These are phyloP conservation scores for Helicoverpa armigera DNA, from an alignment of 1,140 invertebrate species.

Conservation along the genomic window DNA sequence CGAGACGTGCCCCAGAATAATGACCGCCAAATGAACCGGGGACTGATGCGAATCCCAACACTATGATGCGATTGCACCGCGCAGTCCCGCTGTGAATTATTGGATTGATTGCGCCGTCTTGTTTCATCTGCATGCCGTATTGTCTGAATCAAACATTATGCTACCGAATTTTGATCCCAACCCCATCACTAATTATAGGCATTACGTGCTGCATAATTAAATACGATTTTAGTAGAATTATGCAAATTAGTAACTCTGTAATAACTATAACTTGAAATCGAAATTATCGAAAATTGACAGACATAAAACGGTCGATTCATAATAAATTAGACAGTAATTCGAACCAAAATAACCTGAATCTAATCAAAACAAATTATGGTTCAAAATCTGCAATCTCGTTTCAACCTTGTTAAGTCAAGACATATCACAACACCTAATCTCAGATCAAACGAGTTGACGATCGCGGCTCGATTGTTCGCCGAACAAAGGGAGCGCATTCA, in stretches of 20 bases:
- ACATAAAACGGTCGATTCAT: neutral
- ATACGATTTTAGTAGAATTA: neutral
- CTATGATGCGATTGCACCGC: conserved; percentile 59
- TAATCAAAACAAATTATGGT: conserved; percentile 24
- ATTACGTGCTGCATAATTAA: neutral
- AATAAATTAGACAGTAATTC: neutral
- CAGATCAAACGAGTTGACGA: conserved; percentile 26
- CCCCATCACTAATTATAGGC: neutral
- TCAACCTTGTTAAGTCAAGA: conserved; percentile 28
- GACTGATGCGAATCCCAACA: conserved; percentile 65
- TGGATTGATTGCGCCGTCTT: conserved; percentile 47
- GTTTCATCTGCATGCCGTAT: conserved; percentile 38
- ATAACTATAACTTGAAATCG: neutral
- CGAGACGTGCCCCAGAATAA: conserved; percentile 67
- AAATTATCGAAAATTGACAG: neutral
- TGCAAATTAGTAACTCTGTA: neutral
- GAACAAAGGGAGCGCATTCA: conserved; percentile 10
- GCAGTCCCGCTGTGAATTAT: conserved; percentile 42
- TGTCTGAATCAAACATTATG: conserved; percentile 36
- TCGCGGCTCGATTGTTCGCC: conserved; percentile 22
- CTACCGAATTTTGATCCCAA: neutral
- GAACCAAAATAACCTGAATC: neutral
- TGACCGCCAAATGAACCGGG: conserved; percentile 72
- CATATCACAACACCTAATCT: conserved; percentile 34
- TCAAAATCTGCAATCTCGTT: conserved; percentile 25